phyloP scores from a whole-genome alignment of 2,113 vertebrate species.

The Ginglymostoma cirratum region DNA sequence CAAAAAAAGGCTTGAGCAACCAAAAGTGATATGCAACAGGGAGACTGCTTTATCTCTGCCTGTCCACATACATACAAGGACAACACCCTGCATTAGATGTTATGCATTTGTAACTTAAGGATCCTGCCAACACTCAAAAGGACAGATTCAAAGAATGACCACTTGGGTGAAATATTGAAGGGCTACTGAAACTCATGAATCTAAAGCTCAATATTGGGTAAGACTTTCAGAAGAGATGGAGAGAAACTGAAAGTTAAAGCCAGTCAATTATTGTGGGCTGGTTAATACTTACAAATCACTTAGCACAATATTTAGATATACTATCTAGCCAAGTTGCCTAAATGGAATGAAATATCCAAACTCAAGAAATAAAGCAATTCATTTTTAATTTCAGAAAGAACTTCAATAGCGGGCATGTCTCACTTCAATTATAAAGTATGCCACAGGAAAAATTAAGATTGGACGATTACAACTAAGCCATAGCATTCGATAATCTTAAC shows the following conservation, averaged over 20 bases:
- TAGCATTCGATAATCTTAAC: not conserved
- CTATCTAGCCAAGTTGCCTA: not conserved
- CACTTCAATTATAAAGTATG: not conserved
- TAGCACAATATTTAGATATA: not conserved
- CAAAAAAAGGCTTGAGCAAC: not conserved
- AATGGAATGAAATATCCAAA: not conserved
- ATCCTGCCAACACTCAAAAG: not conserved
- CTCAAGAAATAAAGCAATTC: not conserved
- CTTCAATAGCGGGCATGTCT: not conserved
- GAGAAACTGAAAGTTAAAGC: not conserved
- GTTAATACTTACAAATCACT: not conserved
- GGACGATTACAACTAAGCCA: not conserved
- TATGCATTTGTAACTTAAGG: not conserved
- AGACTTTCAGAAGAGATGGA: not conserved
- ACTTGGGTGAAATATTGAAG: not conserved
- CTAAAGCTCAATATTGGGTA: not conserved
- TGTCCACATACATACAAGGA: not conserved
- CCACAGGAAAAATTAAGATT: not conserved
- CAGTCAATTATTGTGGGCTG: not conserved
- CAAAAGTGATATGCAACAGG: too few relatives aligned
- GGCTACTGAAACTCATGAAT: not conserved
- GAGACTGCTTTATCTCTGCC: not conserved
- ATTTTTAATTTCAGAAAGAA: not conserved
- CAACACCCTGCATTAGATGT: not conserved
- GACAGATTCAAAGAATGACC: not conserved